A percentile compares a stretch with the other conserved stretches of the same genome.
These are phyloP conservation scores for Yoshiicerus persimilis DNA, from an alignment of 1,140 invertebrate species.

Conservation along the genomic window DNA sequence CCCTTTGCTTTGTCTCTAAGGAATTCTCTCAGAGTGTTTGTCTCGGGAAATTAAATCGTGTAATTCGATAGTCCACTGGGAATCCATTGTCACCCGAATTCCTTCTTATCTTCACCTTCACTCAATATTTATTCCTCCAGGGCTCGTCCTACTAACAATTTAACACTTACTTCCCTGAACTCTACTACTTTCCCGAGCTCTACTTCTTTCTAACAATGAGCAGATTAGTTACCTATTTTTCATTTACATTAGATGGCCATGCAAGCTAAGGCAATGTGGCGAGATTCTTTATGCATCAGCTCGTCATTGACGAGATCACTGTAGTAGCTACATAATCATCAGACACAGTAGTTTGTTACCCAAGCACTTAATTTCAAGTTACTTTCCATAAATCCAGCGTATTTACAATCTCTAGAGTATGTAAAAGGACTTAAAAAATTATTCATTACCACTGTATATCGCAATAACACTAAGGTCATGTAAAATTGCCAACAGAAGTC, in stretches of 20 bases:
- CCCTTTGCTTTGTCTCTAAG: not conserved
- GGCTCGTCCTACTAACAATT: slow-evolving; percentile 32
- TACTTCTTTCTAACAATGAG: not conserved
- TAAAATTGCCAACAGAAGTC: too few species aligned
- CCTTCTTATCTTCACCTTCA: slow-evolving; percentile 45
- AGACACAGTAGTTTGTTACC: not conserved
- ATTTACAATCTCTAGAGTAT: too few species aligned
- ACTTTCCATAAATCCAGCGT: too few species aligned
- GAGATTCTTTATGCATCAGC: not conserved
- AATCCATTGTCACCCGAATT: slow-evolving; percentile 45
- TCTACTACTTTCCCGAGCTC: too few species aligned
- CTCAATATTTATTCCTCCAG: slow-evolving; percentile 36
- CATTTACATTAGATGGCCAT: not conserved
- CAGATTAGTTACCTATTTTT: too few species aligned
- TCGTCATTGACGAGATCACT: not conserved
- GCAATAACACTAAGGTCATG: too few species aligned
- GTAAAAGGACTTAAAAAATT: too few species aligned
- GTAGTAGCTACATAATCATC: not conserved
- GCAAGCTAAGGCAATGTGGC: not conserved
- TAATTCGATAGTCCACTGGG: slow-evolving; percentile 42
- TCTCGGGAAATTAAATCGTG: slow-evolving; percentile 46
- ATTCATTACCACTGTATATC: too few species aligned
- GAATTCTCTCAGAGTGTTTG: slow-evolving; percentile 32
- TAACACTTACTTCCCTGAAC: not conserved
- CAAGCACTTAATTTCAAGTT: not conserved